Conservation (phyloP, 2,797 vertebrate species). For the Protonibea diacanthus region DNA sequence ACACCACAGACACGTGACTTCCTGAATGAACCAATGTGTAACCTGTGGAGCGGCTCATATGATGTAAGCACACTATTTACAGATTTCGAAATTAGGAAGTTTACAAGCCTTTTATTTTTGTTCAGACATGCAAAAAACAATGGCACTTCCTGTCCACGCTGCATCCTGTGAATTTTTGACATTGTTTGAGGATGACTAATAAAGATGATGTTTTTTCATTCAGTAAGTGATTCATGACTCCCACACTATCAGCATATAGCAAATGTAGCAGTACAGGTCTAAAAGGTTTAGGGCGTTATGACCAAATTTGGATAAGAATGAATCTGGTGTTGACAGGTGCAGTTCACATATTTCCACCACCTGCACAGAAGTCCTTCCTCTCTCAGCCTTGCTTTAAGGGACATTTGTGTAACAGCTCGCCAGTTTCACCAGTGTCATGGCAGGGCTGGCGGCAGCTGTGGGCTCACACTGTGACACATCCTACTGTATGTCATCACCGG, state of each 20-base stretch:
- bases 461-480: constrained; percentile 33
- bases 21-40: constrained; percentile 5
- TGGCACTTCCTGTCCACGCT: constrained; percentile 28
- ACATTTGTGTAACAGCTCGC: constrained; percentile 35
- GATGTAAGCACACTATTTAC: background rate
- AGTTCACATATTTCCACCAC: background rate
- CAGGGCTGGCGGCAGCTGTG: constrained; percentile 24
- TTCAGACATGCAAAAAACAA: constrained; percentile 47
- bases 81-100: constrained; percentile 37
- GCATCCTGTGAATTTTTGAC: constrained; percentile 23
- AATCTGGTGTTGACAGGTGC: constrained; percentile 36
- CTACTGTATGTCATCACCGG: constrained; percentile 33
- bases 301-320: constrained; percentile 24
- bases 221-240: background rate
- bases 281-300: background rate
- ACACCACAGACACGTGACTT: background rate
- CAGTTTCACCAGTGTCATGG: background rate
- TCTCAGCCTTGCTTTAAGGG: constrained; percentile 13
- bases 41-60: background rate
- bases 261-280: background rate
- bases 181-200: constrained; percentile 5
- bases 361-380: constrained; percentile 14
- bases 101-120: constrained; percentile 39
- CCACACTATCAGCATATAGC: background rate
- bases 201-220: constrained; percentile 9